Evolutionary conservation across 64 coral and sea anemone species (phyloP).

Genomic region (Trachythela sp.): DNA sequence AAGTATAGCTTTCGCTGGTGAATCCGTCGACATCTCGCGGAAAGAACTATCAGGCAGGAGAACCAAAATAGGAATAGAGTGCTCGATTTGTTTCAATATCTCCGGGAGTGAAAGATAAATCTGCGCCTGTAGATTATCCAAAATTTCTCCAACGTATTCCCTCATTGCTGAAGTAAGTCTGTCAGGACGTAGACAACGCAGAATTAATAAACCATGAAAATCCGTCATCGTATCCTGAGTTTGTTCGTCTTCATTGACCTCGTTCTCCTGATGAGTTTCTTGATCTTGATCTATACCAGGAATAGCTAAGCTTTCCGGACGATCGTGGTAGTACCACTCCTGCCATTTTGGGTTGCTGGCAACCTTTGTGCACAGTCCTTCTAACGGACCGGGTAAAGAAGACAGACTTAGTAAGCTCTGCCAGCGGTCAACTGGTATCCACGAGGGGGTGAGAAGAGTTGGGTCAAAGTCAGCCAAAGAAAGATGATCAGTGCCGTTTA

Average conservation of each 20-base stretch:
- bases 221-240: not conserved
- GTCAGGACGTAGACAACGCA: constrained; percentile 76
- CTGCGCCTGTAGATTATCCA: constrained; percentile 53
- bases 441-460: constrained; percentile 75
- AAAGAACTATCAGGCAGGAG: constrained; percentile 49
- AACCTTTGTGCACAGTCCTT: constrained; percentile 79
- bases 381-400: constrained; percentile 69
- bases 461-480: constrained; percentile 91
- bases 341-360: constrained; percentile 76
- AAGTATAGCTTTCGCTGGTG: constrained; percentile 45
- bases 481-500: not conserved
- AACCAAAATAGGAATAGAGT: constrained; percentile 70
- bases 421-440: constrained; percentile 69
- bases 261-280: not conserved
- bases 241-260: constrained; percentile 34
- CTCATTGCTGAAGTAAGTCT: constrained; percentile 63
- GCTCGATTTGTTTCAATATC: constrained; percentile 51
- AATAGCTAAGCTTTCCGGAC: constrained; percentile 44
- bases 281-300: constrained; percentile 3
- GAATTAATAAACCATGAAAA: constrained; percentile 62
- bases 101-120: constrained; percentile 41
- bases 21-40: constrained; percentile 19
- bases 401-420: constrained; percentile 66
- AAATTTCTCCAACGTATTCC: constrained; percentile 42
- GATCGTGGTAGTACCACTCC: constrained; percentile 63